Evolutionary conservation across 2,113 vertebrate species (phyloP).

Genomic region (Xenopus borealis): DNA sequence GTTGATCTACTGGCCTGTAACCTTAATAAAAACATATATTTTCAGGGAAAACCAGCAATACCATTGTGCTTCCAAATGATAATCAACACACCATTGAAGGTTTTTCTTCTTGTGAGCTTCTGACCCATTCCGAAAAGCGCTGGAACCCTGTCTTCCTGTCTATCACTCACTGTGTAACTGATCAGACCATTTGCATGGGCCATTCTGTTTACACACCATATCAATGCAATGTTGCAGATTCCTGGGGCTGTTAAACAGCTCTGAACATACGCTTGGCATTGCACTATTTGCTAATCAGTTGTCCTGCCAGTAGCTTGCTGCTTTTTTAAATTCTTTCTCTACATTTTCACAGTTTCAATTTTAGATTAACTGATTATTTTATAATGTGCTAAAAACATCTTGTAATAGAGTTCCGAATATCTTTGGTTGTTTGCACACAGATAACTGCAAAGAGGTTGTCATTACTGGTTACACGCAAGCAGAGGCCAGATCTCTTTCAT

Average conservation of each 20-base stretch:
- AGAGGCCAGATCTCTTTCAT: conserved; percentile 88
- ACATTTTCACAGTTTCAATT: conserved; percentile 29
- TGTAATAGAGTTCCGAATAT: conserved; percentile 46
- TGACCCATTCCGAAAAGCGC: conserved; percentile 69
- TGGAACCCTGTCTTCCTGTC: conserved; percentile 65
- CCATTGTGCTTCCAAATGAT: conserved; percentile 77
- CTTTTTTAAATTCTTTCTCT: conserved; percentile 49
- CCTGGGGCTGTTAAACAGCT: conserved; percentile 58
- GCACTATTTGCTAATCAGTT: conserved; percentile 61
- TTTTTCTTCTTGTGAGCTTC: conserved; percentile 71
- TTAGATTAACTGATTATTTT: conserved; percentile 22
- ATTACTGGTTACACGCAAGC: conserved; percentile 92
- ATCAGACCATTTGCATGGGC: conserved; percentile 78
- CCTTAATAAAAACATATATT: conserved; percentile 62
- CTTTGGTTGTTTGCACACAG: conserved; percentile 89
- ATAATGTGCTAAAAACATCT: neutral
- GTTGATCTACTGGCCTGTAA: conserved; percentile 69
- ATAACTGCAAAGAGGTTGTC: conserved; percentile 94
- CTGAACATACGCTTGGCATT: conserved; percentile 58
- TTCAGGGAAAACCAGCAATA: conserved; percentile 85
- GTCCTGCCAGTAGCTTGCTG: conserved; percentile 65
- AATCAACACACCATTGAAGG: conserved; percentile 62
- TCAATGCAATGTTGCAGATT: conserved; percentile 60
- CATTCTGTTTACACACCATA: conserved; percentile 72
- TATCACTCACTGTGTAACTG: conserved; percentile 56